These are phyloP conservation scores for Euglossa dilemma DNA, from an alignment of 1,140 invertebrate species.

Conservation along the genomic window DNA sequence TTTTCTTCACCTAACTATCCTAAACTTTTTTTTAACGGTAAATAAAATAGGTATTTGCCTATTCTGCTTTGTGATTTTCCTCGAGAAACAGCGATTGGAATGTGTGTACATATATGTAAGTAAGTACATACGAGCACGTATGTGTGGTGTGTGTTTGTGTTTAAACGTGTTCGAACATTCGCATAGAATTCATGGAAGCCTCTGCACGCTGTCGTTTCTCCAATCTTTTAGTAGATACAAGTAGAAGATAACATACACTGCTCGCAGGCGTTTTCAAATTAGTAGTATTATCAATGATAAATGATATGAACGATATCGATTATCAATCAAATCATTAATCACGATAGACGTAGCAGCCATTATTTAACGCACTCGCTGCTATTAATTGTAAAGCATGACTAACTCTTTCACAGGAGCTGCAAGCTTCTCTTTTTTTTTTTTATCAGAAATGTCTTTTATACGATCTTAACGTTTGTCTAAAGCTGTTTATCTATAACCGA, in stretches of 20 bases:
- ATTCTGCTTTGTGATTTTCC: background rate
- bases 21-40: constrained; percentile 5
- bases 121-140: background rate
- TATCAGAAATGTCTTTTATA: too few species aligned
- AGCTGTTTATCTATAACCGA: too few species aligned
- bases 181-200: constrained; percentile 29
- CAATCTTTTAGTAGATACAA: background rate
- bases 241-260: background rate
- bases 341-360: background rate
- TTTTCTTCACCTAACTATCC: background rate
- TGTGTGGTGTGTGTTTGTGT: too few species aligned
- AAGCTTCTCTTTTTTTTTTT: too few species aligned
- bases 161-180: background rate
- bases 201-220: background rate
- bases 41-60: background rate
- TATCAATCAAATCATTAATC: background rate
- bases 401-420: too few species aligned
- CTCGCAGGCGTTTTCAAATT: background rate
- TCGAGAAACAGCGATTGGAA: constrained; percentile 30
- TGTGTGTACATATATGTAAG: background rate
- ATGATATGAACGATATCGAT: background rate
- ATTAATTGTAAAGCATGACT: too few species aligned
- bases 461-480: too few species aligned
- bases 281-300: background rate
- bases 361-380: background rate